These are phyloP conservation scores for Taenaris catops DNA, from an alignment of 2,888 invertebrate species.

Conservation along the genomic window DNA sequence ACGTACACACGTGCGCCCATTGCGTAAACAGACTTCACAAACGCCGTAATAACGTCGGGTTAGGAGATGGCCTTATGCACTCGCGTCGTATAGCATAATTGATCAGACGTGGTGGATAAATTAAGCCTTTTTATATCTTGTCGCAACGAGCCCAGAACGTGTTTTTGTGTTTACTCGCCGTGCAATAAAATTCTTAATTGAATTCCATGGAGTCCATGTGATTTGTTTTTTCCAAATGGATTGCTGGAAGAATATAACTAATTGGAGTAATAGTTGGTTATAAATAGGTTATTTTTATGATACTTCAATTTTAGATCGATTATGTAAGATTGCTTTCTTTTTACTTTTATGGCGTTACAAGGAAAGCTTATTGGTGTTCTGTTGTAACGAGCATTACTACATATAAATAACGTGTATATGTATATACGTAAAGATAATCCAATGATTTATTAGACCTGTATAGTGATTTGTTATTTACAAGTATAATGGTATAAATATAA, in stretches of 20 bases:
- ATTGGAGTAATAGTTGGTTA: conserved; percentile 17
- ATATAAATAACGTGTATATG: too few relatives aligned
- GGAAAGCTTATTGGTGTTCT: too few relatives aligned
- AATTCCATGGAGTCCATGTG: conserved; percentile 27
- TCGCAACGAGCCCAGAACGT: conserved; percentile 32
- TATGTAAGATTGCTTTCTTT: conserved; percentile 3
- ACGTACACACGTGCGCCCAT: too few relatives aligned
- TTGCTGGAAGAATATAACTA: conserved; percentile 21
- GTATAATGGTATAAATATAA: too few relatives aligned
- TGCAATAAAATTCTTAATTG: conserved; percentile 41
- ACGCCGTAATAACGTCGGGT: background rate
- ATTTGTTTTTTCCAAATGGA: conserved; percentile 20
- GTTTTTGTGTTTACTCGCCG: conserved; percentile 36
- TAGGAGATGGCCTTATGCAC: conserved; percentile 18
- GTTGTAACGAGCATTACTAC: too few relatives aligned
- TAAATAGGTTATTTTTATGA: conserved; percentile 7
- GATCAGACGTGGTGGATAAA: conserved; percentile 37
- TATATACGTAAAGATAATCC: too few relatives aligned
- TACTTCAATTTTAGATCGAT: conserved; percentile 2
- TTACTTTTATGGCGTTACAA: too few relatives aligned
- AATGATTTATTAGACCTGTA: too few relatives aligned
- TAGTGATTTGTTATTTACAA: too few relatives aligned
- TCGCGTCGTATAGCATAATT: conserved; percentile 35
- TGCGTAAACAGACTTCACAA: background rate
- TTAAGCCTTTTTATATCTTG: conserved; percentile 35